Conservation (phyloP, 2,888 invertebrate genomes). For the Xylota sylvarum region DNA sequence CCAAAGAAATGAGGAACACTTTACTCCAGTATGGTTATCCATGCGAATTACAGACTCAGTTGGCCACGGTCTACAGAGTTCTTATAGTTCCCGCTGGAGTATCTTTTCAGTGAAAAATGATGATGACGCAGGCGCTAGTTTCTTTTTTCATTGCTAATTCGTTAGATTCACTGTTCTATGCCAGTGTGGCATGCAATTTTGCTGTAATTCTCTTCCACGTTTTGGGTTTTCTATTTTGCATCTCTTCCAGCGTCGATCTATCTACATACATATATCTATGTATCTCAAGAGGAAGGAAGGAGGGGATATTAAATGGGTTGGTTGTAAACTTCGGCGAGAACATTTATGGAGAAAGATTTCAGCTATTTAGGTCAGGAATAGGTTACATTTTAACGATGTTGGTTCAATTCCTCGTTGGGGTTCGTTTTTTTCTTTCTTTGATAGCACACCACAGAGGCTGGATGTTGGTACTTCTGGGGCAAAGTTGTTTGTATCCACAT, state of each 20-base stretch:
- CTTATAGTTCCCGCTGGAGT: slow-evolving; percentile 26
- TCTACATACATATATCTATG: background rate
- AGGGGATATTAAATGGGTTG: slow-evolving; percentile 14
- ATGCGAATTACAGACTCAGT: slow-evolving; percentile 22
- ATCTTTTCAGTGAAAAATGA: slow-evolving; percentile 34
- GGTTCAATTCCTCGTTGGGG: slow-evolving; percentile 32
- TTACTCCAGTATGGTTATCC: slow-evolving; percentile 7
- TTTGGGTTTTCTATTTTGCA: slow-evolving; percentile 31
- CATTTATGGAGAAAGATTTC: slow-evolving; percentile 39
- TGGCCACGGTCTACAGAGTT: slow-evolving; percentile 48
- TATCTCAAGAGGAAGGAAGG: slow-evolving; percentile 9
- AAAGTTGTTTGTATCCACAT: background rate
- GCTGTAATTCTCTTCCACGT: slow-evolving; percentile 44
- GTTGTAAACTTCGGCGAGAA: slow-evolving; percentile 19
- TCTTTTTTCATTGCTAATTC: slow-evolving; percentile 33
- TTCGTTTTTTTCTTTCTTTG: background rate
- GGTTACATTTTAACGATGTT: slow-evolving; percentile 46
- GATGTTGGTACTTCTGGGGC: background rate
- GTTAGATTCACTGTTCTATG: slow-evolving; percentile 51
- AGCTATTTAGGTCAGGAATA: slow-evolving; percentile 68
- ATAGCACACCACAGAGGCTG: background rate
- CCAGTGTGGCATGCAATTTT: slow-evolving; percentile 60
- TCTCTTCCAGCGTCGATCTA: slow-evolving; percentile 17
- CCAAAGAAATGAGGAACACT: slow-evolving; percentile 22
- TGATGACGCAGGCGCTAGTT: slow-evolving; percentile 51